A percentile compares a stretch with the other conserved stretches of the same genome.
phyloP scores from a whole-genome alignment of 2,888 invertebrate species.

The Caenorhabditis macrosperma region DNA sequence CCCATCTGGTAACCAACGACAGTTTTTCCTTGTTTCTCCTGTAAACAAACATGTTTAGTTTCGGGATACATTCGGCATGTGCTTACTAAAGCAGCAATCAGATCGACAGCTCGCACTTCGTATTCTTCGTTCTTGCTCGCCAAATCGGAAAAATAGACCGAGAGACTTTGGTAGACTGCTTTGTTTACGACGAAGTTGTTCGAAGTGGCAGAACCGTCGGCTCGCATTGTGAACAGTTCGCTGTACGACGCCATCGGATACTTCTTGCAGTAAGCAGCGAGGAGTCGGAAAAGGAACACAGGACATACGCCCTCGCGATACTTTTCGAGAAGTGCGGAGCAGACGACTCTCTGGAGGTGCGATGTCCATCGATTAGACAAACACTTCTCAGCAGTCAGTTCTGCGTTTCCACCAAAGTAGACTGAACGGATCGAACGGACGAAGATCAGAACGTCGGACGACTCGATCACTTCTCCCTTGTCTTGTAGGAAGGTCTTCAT shows the following conservation, averaged over 20 bases:
- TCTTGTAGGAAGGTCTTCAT: constrained; percentile 27
- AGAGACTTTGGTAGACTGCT: background rate
- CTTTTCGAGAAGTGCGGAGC: constrained; percentile 17
- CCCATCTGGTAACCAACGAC: constrained; percentile 21
- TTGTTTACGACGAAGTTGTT: constrained; percentile 12
- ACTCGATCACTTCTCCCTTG: constrained; percentile 40
- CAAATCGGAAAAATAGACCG: constrained; percentile 41
- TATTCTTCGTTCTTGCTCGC: constrained; percentile 15
- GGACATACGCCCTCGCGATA: constrained; percentile 12
- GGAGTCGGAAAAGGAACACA: constrained; percentile 36
- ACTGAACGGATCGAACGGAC: constrained; percentile 6
- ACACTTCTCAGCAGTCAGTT: constrained; percentile 31
- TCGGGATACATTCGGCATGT: background rate
- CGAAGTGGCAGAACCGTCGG: background rate
- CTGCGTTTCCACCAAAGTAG: constrained; percentile 22
- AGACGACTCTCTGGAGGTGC: constrained; percentile 18
- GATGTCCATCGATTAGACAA: constrained; percentile 36
- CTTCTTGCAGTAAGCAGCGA: constrained; percentile 36
- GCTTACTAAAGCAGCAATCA: constrained; percentile 23
- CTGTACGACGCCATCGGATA: constrained; percentile 31
- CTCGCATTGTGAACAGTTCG: constrained; percentile 33
- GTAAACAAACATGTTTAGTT: background rate
- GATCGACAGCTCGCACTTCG: constrained; percentile 21
- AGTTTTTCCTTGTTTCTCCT: constrained; percentile 32
- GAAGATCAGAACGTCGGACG: constrained; percentile 23